Evolutionary conservation across 2,888 invertebrate genomes (phyloP).

Genomic region (Pseudococcus viburni): DNA sequence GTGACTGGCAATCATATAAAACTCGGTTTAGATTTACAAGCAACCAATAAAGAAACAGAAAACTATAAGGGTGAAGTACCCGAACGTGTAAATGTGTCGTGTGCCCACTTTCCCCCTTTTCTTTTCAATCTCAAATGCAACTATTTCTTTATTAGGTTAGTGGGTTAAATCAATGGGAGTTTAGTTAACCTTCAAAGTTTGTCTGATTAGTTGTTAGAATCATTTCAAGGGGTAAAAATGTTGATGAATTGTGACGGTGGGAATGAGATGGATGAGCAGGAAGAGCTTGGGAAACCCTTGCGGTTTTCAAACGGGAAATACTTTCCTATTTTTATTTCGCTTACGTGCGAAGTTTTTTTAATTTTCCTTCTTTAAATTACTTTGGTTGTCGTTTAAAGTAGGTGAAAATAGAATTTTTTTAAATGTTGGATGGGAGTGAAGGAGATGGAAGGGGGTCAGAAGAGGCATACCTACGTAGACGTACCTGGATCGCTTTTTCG

Average conservation of each 20-base stretch:
- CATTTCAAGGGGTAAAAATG: not conserved
- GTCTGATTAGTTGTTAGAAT: conserved; percentile 1
- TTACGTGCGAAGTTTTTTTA: not conserved
- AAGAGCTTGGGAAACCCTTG: not conserved
- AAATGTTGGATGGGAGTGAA: not conserved
- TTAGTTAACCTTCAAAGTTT: conserved; percentile 59
- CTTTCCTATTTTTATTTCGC: conserved; percentile 34
- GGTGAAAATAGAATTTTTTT: not conserved
- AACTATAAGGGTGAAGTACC: not conserved
- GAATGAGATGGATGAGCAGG: not conserved
- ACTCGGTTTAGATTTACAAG: not conserved
- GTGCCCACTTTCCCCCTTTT: conserved; percentile 2
- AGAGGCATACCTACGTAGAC: not conserved
- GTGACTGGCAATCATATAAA: conserved; percentile 16
- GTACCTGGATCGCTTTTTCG: conserved; percentile 59
- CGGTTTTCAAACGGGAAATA: conserved; percentile 24
- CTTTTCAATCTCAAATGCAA: not conserved
- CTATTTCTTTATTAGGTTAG: conserved; percentile 39
- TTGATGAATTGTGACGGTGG: not conserved
- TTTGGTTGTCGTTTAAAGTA: not conserved
- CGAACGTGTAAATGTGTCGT: not conserved
- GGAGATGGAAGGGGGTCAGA: not conserved
- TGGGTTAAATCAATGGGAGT: conserved; percentile 60
- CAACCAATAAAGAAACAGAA: not conserved
- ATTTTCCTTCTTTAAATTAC: conserved; percentile 11